Evolutionary conservation across 2,888 invertebrate species (phyloP).

Genomic region (Endotricha flammealis): DNA sequence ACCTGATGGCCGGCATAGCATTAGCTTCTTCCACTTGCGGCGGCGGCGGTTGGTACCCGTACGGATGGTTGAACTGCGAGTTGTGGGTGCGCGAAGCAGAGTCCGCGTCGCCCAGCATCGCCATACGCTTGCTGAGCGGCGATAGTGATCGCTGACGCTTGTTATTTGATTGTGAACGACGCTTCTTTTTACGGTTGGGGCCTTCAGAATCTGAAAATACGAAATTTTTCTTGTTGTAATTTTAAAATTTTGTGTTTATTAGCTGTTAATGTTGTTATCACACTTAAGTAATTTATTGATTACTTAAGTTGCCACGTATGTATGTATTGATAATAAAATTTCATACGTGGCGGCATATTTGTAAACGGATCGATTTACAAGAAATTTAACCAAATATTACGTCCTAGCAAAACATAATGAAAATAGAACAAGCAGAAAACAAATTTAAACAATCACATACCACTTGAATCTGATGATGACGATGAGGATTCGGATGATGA

Average conservation of each 20-base stretch:
- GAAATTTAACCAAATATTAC: too few species aligned
- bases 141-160: constrained; percentile 86
- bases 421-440: too few species aligned
- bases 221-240: constrained; percentile 9
- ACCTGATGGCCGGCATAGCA: constrained; percentile 43
- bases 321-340: too few species aligned
- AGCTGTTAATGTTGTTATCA: too few species aligned
- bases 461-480: constrained; percentile 77
- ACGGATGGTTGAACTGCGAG: constrained; percentile 85
- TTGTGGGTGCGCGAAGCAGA: constrained; percentile 67
- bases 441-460: too few species aligned
- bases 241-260: too few species aligned
- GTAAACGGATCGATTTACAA: too few species aligned
- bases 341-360: too few species aligned
- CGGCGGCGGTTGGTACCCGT: constrained; percentile 79
- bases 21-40: constrained; percentile 63
- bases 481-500: constrained; percentile 79
- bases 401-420: too few species aligned
- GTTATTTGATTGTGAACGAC: constrained; percentile 74
- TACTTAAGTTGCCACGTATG: too few species aligned
- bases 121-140: constrained; percentile 90
- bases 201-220: constrained; percentile 65
- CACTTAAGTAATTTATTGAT: too few species aligned
- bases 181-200: constrained; percentile 78
- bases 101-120: constrained; percentile 80